A percentile compares a stretch with the other conserved stretches of the same genome.
Conservation (phyloP, 2,888 invertebrate genomes). For the Callosobruchus maculatus region DNA sequence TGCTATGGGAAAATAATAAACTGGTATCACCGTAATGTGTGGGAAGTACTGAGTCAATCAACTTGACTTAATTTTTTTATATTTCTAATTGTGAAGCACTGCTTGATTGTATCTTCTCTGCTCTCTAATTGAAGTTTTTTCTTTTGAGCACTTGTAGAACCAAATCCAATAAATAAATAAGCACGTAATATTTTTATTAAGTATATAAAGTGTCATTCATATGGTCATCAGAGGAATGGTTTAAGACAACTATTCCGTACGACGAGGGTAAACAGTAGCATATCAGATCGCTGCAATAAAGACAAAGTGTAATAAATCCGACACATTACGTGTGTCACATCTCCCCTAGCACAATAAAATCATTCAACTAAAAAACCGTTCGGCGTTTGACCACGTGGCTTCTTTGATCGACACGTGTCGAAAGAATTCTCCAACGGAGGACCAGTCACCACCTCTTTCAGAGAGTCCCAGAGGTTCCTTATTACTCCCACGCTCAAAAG, state of each 20-base stretch:
- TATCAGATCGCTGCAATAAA: not conserved
- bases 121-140: no score
- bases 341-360: not conserved
- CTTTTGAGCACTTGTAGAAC: no score
- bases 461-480: not conserved
- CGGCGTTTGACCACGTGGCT: conserved; percentile 39
- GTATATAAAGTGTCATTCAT: not conserved
- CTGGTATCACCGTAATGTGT: no score
- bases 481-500: not conserved
- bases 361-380: conserved; percentile 11
- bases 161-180: no score
- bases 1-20: no score
- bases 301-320: not conserved
- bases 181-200: no score
- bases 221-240: not conserved
- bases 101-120: no score
- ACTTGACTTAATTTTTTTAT: no score
- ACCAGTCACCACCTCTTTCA: not conserved
- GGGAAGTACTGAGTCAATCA: no score
- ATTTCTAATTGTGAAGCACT: no score
- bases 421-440: not conserved
- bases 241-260: not conserved
- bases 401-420: conserved; percentile 39
- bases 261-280: not conserved
- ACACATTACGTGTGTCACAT: not conserved